A percentile compares a stretch with the other conserved stretches of the same genome.
phyloP scores from a whole-genome alignment of 1,140 invertebrate species.

The Mactra quadrangularis region DNA sequence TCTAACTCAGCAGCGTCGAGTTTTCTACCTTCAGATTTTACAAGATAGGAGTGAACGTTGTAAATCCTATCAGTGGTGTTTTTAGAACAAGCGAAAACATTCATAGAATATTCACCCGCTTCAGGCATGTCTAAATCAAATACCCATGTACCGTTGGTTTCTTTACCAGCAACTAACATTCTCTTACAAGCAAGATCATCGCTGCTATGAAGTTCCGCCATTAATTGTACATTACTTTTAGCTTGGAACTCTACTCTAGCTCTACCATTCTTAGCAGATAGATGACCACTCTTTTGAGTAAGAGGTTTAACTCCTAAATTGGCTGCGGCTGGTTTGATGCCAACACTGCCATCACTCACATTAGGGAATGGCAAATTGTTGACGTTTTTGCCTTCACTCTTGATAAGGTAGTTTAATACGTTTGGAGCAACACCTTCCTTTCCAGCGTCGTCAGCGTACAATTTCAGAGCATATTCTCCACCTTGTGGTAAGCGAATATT shows the following conservation, averaged over 20 bases:
- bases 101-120: constrained; percentile 79
- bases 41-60: constrained; percentile 78
- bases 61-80: constrained; percentile 71
- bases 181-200: constrained; percentile 71
- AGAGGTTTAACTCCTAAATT: constrained; percentile 75
- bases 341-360: constrained; percentile 73
- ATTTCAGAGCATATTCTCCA: constrained; percentile 80
- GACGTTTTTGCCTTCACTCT: constrained; percentile 65
- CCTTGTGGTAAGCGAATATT: constrained; percentile 77
- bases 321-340: constrained; percentile 69
- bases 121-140: constrained; percentile 78
- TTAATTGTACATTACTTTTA: constrained; percentile 70
- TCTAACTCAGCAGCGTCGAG: constrained; percentile 49
- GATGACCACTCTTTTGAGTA: constrained; percentile 66
- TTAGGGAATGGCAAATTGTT: constrained; percentile 77
- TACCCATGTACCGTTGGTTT: constrained; percentile 73
- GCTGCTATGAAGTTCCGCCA: constrained; percentile 78
- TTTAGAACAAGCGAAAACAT: constrained; percentile 77
- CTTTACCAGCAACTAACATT: constrained; percentile 65
- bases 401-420: constrained; percentile 80
- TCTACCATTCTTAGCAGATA: constrained; percentile 71
- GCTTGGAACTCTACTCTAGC: constrained; percentile 70
- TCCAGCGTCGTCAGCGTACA: constrained; percentile 76
- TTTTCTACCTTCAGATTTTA: constrained; percentile 73
- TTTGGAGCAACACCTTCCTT: constrained; percentile 78